phyloP scores from a whole-genome alignment of 2,888 invertebrate genomes.

The Ectobius pallidus region DNA sequence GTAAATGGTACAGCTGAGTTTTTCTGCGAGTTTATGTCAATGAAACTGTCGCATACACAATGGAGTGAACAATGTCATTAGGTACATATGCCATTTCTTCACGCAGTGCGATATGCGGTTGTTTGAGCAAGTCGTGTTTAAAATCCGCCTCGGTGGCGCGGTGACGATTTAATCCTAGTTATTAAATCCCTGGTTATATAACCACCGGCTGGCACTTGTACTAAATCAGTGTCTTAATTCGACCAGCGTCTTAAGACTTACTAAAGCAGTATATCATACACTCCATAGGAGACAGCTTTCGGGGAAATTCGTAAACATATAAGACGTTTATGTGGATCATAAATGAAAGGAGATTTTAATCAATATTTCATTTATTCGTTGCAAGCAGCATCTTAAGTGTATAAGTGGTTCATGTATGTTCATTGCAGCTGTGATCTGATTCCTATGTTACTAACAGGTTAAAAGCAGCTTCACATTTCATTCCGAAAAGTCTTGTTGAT shows the following conservation, averaged over 20 bases:
- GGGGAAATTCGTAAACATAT: constrained; percentile 5
- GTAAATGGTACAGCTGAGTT: too few species aligned
- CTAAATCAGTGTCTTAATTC: constrained; percentile 30
- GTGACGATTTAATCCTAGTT: constrained; percentile 36
- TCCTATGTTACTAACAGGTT: too few species aligned
- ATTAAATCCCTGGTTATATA: constrained; percentile 34
- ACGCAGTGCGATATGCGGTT: not conserved
- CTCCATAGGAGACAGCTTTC: constrained; percentile 4
- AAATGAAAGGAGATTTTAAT: constrained; percentile 28
- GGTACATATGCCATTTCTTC: not conserved
- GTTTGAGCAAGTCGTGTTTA: constrained; percentile 29
- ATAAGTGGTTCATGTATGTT: not conserved
- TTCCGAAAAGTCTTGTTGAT: too few species aligned
- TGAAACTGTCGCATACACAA: too few species aligned
- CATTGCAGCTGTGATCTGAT: too few species aligned
- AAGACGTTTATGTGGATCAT: constrained; percentile 25
- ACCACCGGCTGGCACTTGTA: constrained; percentile 14
- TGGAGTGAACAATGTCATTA: too few species aligned
- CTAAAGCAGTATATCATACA: constrained; percentile 22
- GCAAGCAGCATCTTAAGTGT: not conserved
- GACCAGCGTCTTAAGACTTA: constrained; percentile 10
- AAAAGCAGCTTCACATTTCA: too few species aligned
- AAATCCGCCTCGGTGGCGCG: constrained; percentile 5
- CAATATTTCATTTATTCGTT: constrained; percentile 22
- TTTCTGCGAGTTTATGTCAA: too few species aligned